Conservation (phyloP, 2,113 vertebrate genomes). For the Panthera tigris region DNA sequence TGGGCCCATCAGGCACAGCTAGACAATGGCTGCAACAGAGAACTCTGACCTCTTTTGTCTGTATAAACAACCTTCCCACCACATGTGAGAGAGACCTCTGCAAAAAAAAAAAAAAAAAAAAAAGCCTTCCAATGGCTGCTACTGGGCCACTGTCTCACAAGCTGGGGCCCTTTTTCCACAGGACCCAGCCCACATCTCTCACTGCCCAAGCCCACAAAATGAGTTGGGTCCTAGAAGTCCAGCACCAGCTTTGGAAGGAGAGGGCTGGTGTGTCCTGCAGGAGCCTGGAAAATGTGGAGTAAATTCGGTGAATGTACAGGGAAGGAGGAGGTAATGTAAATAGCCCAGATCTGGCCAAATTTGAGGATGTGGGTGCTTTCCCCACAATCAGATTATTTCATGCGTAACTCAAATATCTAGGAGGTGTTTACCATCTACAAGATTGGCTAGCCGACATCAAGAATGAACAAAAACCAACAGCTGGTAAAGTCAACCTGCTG, state of each 20-base stretch:
- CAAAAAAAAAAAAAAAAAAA: neutral
- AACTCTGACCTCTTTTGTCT: neutral
- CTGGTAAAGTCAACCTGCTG: neutral
- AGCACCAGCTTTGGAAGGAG: neutral
- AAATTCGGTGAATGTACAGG: neutral
- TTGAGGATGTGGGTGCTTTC: neutral
- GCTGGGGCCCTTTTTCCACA: neutral
- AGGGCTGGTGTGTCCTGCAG: no score
- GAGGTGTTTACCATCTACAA: neutral
- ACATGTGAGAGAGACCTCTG: neutral
- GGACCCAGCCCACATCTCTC: neutral
- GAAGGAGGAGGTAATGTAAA: neutral
- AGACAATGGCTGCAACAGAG: neutral
- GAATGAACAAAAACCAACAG: neutral
- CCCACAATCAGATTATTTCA: neutral
- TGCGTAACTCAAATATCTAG: neutral
- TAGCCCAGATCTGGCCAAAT: neutral
- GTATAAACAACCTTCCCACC: neutral
- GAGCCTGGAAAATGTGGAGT: neutral
- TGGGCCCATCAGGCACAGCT: neutral
- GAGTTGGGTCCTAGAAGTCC: neutral
- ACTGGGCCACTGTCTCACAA: neutral
- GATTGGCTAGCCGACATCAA: neutral
- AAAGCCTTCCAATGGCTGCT: neutral
- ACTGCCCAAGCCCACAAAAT: neutral